These are phyloP conservation scores for Allacma fusca DNA, from an alignment of 2,888 invertebrate genomes.

Conservation along the genomic window DNA sequence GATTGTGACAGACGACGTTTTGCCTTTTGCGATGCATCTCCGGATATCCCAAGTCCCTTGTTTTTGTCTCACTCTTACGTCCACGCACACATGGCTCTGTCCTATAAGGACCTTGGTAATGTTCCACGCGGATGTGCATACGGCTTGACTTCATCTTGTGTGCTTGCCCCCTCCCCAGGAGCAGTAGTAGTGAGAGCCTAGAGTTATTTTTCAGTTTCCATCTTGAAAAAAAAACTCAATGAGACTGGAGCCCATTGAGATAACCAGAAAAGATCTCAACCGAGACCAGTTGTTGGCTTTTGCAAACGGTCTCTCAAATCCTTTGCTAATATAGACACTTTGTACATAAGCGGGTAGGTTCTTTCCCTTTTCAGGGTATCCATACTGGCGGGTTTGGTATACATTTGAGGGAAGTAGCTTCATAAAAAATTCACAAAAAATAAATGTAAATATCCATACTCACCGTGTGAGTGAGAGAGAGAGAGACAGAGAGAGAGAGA, in stretches of 20 bases:
- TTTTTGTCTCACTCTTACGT: conserved; percentile 1
- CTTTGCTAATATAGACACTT: neutral
- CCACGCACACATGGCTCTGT: neutral
- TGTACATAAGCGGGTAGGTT: too few species aligned
- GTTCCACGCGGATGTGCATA: too few species aligned
- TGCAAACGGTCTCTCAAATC: neutral
- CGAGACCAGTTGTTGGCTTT: conserved; percentile 34
- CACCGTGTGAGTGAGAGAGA: conserved; percentile 11
- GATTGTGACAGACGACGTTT: conserved; percentile 50
- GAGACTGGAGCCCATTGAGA: conserved; percentile 23
- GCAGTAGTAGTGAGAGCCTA: neutral
- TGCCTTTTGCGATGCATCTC: conserved; percentile 26
- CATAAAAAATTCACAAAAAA: conserved; percentile 36
- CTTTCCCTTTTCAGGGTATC: too few species aligned
- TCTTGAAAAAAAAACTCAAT: neutral
- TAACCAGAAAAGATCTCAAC: conserved; percentile 37
- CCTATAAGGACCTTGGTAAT: too few species aligned
- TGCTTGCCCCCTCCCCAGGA: neutral
- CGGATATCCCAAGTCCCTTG: conserved; percentile 21
- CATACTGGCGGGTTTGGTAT: too few species aligned
- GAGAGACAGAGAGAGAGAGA: too few species aligned
- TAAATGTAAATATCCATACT: conserved; percentile 27
- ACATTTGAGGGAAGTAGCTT: conserved; percentile 24
- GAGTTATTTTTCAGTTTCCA: neutral
- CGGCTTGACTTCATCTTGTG: neutral